Evolutionary conservation across 1,140 invertebrate genomes (phyloP).

Genomic region (Hyphantria cunea): DNA sequence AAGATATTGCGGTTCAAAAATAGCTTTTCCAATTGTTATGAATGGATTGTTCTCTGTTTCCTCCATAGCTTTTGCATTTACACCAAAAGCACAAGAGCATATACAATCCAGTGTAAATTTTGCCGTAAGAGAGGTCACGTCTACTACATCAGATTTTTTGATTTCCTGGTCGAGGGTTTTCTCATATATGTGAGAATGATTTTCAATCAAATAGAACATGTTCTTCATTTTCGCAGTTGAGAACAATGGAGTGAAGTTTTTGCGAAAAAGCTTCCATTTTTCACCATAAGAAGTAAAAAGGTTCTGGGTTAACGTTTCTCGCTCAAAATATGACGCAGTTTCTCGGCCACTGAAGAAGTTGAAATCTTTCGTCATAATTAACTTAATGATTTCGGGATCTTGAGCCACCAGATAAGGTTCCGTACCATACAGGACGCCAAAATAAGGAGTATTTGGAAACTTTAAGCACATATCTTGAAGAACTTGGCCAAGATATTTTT

Average conservation of each 20-base stretch:
- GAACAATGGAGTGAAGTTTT: constrained; percentile 83
- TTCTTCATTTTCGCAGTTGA: no score
- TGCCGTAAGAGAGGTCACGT: constrained; percentile 62
- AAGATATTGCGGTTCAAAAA: no score
- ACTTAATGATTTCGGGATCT: no score
- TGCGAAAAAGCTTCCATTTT: constrained; percentile 80
- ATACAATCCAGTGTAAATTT: constrained; percentile 82
- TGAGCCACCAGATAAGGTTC: constrained; percentile 9
- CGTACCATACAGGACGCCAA: constrained; percentile 23
- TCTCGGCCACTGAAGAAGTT: constrained; percentile 20
- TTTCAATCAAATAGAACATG: constrained; percentile 62
- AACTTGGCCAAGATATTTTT: constrained; percentile 5
- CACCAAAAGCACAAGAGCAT: constrained; percentile 80
- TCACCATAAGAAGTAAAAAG: not conserved
- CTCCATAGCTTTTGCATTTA: constrained; percentile 78
- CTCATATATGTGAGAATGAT: constrained; percentile 60
- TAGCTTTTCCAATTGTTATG: no score
- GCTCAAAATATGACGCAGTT: not conserved
- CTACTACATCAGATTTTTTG: constrained; percentile 37
- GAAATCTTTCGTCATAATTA: constrained; percentile 24
- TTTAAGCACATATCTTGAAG: constrained; percentile 13
- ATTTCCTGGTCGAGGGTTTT: constrained; percentile 39
- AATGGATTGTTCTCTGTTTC: constrained; percentile 60
- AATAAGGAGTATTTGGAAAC: constrained; percentile 19
- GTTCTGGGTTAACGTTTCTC: constrained; percentile 19